A percentile compares a stretch with the other conserved stretches of the same genome.
These are phyloP conservation scores for Dendroctonus ponderosae DNA, from an alignment of 1,140 invertebrate genomes.

Conservation along the genomic window DNA sequence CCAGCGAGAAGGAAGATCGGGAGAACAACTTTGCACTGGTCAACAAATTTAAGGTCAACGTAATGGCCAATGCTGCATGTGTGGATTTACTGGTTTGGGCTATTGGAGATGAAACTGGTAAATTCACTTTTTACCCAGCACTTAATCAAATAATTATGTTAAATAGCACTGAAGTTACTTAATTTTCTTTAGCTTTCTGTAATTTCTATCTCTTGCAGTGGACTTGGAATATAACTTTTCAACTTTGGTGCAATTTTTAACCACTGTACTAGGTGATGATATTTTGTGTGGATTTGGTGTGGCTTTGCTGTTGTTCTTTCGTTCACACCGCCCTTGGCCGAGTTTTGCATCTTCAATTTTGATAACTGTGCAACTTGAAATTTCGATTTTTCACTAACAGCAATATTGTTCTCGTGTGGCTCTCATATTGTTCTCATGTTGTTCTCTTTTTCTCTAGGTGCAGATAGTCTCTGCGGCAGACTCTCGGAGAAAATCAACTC, in stretches of 20 bases:
- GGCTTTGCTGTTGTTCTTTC: too few relatives aligned
- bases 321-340: too few relatives aligned
- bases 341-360: too few relatives aligned
- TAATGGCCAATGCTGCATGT: slow-evolving; percentile 95
- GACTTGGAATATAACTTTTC: slow-evolving; percentile 71
- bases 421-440: too few relatives aligned
- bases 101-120: slow-evolving; percentile 93
- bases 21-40: slow-evolving; percentile 75
- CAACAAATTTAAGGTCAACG: slow-evolving; percentile 92
- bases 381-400: too few relatives aligned
- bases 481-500: slow-evolving; percentile 94
- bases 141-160: too few relatives aligned
- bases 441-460: too few relatives aligned
- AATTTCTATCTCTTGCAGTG: slow-evolving; percentile 62
- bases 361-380: too few relatives aligned
- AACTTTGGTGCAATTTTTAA: slow-evolving; percentile 70
- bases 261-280: slow-evolving; percentile 68
- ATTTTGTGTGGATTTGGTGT: slow-evolving; percentile 1
- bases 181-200: background rate
- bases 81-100: slow-evolving; percentile 97
- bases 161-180: background rate
- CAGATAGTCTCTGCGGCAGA: slow-evolving; percentile 89
- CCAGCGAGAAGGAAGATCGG: slow-evolving; percentile 76
- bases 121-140: slow-evolving; percentile 27
- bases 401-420: too few relatives aligned